Evolutionary conservation across 2,113 vertebrate genomes (phyloP), one percentile per base, ranked within the genome.

Genomic region (Octodon degus): DNA sequence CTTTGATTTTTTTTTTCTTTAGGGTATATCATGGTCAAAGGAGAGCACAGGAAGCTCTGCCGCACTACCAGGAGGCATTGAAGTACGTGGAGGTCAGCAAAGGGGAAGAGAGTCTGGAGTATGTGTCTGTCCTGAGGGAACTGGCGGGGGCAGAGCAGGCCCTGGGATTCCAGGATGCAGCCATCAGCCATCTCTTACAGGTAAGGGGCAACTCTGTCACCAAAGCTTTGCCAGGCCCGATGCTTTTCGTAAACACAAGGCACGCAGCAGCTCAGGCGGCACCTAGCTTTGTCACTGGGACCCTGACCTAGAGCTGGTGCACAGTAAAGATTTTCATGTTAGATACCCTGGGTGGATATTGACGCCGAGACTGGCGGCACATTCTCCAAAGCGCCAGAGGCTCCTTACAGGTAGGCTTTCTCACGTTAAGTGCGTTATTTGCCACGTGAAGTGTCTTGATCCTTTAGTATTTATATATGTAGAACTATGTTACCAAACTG

Each of bases 81-180:
- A 70, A 92, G 34, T 94, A 93, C 32, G 91, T 19, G 13, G 89
- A 96, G 77, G 84, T 25, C 47, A 96, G 86, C 25, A 96, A 83
- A 91, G 97, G 97, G 25, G 92, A 94, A 81, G 90, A 90, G 16
- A 96, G 96, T 80, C 74, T 34, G 0, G 94, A 96, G 68, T 98
- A 96, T 1, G 97, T 98, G 37, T 97, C 98, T 0, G n/a, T 98
- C 70, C 96, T 99, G 81, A 98, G 96, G 92, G 98, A 98, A 81
- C 96, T 99, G 96, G 98, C 98, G 0, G 91, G 96, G 20, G 98
- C 97, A 2, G 98, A 99, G 82, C 98, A 98, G 90, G 93, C 97
- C 55, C 95, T 90, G 86, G 98, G 98, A n/a, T 67, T 95, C 34
- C 76, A 98, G 19, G 97, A 98, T 0, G 68, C 37, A 65, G 97